phyloP scores from a whole-genome alignment of 2,888 invertebrate species.

The Acleris holmiana region DNA sequence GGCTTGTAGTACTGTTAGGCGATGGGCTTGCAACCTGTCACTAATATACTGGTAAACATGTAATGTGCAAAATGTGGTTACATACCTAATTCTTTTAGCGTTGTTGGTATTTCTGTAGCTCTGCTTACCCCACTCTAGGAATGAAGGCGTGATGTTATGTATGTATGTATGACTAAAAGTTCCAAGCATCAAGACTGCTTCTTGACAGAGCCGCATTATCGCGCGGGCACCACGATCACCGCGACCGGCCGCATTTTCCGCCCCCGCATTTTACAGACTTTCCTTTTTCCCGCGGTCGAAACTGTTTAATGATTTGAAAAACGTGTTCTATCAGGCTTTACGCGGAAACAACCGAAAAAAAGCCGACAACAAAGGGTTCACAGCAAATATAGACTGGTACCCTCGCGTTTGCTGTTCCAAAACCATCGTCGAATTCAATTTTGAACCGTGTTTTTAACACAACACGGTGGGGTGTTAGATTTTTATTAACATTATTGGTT shows the following conservation, averaged over 20 bases:
- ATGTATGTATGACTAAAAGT: too few species aligned
- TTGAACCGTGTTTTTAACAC: slow-evolving; percentile 46
- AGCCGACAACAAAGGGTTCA: slow-evolving; percentile 81
- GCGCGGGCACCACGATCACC: slow-evolving; percentile 68
- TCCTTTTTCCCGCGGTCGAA: slow-evolving; percentile 75
- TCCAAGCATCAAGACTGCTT: slow-evolving; percentile 47
- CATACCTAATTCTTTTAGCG: too few species aligned
- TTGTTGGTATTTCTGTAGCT: too few species aligned
- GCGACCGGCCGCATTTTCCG: slow-evolving; percentile 59
- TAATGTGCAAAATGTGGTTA: too few species aligned
- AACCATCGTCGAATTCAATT: slow-evolving; percentile 47
- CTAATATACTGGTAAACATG: too few species aligned
- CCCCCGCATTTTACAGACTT: slow-evolving; percentile 63
- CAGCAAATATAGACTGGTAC: slow-evolving; percentile 79
- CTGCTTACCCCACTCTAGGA: too few species aligned
- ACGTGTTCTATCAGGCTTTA: slow-evolving; percentile 84
- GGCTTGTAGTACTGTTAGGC: too few species aligned
- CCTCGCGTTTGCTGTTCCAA: slow-evolving; percentile 47
- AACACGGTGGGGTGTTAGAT: slow-evolving; percentile 44
- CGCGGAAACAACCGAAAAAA: slow-evolving; percentile 82
- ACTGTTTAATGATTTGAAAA: slow-evolving; percentile 85
- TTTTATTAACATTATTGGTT: slow-evolving; percentile 40
- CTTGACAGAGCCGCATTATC: slow-evolving; percentile 58
- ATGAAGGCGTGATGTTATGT: too few species aligned
- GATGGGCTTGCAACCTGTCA: too few species aligned